phyloP scores from a whole-genome alignment of 64 coral and sea anemone species.

The Montipora foliosa region DNA sequence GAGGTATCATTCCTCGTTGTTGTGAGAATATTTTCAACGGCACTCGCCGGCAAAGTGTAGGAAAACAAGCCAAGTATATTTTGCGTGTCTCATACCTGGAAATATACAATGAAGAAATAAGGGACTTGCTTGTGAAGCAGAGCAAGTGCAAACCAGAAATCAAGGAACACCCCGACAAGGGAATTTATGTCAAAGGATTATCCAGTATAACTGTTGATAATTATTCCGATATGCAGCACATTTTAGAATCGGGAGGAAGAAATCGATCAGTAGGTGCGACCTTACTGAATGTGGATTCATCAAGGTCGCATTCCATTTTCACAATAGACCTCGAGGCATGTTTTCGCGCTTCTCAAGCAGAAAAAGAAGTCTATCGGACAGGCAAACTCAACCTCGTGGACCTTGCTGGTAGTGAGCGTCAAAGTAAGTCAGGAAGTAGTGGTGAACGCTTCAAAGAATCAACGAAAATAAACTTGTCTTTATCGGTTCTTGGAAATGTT shows the following conservation, averaged over 20 bases:
- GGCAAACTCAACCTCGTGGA: slow-evolving; percentile 95
- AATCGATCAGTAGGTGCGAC: slow-evolving; percentile 95
- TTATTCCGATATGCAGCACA: slow-evolving; percentile 85
- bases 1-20: slow-evolving; percentile 84
- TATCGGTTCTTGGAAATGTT: slow-evolving; percentile 91
- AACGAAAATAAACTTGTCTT: slow-evolving; percentile 89
- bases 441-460: slow-evolving; percentile 95
- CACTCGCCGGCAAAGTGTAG: slow-evolving; percentile 24
- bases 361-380: slow-evolving; percentile 76
- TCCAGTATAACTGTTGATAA: slow-evolving; percentile 90
- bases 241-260: slow-evolving; percentile 75
- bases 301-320: slow-evolving; percentile 92
- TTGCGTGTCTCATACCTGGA: slow-evolving; percentile 91
- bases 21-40: slow-evolving; percentile 84
- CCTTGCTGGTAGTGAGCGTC: slow-evolving; percentile 91
- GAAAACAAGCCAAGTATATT: slow-evolving; percentile 68
- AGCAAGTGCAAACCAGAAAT: slow-evolving; percentile 81
- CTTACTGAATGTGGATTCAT: slow-evolving; percentile 81
- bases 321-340: slow-evolving; percentile 82
- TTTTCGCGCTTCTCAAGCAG: slow-evolving; percentile 49
- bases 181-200: slow-evolving; percentile 90
- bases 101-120: slow-evolving; percentile 94
- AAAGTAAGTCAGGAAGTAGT: slow-evolving; percentile 88
- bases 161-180: slow-evolving; percentile 91
- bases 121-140: slow-evolving; percentile 86